Percentiles rank a stretch among this genome's conserved stretches.
phyloP scores from a whole-genome alignment of 2,113 vertebrate genomes.

The Lepus americanus region DNA sequence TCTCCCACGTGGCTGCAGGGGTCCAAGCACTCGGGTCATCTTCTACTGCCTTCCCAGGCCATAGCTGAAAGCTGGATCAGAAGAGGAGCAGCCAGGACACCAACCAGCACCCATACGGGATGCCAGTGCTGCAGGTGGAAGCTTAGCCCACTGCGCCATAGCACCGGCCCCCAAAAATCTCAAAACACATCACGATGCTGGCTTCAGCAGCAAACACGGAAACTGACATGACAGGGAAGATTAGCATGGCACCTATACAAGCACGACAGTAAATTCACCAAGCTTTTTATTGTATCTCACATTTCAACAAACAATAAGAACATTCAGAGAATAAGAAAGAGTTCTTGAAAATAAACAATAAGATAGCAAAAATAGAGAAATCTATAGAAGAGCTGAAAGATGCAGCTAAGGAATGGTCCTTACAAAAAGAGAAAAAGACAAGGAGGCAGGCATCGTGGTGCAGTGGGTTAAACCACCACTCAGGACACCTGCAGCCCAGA shows the following conservation, averaged over 20 bases:
- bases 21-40: no score
- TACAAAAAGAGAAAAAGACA: not conserved
- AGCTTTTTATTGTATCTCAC: not conserved
- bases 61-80: no score
- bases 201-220: not conserved
- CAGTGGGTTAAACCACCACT: no score
- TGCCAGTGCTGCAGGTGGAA: no score
- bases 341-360: constrained; percentile 24
- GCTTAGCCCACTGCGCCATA: no score
- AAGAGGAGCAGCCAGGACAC: no score
- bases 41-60: no score
- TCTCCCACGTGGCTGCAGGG: no score
- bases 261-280: not conserved
- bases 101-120: no score
- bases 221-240: not conserved
- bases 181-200: not conserved
- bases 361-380: not conserved
- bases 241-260: not conserved
- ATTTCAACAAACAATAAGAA: constrained; percentile 43
- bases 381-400: not conserved
- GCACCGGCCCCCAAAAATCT: no score
- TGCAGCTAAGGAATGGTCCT: not conserved
- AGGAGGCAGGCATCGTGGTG: no score
- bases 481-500: no score
- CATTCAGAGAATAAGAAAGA: not conserved